These are phyloP conservation scores for Gonioctena quinquepunctata DNA, from an alignment of 1,140 invertebrate species.

Conservation along the genomic window DNA sequence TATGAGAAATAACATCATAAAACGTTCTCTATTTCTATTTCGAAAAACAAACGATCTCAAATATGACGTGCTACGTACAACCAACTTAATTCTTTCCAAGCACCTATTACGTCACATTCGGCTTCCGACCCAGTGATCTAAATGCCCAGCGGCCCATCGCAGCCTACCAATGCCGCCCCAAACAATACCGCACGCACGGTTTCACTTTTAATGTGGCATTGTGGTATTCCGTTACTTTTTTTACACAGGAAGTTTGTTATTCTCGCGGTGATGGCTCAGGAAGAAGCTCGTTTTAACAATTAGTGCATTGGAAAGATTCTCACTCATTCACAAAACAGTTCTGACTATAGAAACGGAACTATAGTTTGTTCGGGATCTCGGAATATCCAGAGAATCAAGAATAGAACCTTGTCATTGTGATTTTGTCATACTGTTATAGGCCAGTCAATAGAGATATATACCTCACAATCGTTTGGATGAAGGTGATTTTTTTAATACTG, in stretches of 20 bases:
- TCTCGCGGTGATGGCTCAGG: neutral
- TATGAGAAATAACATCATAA: too few species aligned
- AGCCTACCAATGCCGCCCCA: slow-evolving; percentile 30
- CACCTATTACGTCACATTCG: slow-evolving; percentile 33
- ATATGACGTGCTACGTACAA: neutral
- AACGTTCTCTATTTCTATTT: too few species aligned
- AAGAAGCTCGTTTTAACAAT: neutral
- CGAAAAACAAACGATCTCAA: neutral
- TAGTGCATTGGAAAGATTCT: neutral
- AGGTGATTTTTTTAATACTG: too few species aligned
- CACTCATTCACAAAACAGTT: too few species aligned
- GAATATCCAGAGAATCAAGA: too few species aligned
- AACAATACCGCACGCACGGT: slow-evolving; percentile 20
- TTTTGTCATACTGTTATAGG: too few species aligned
- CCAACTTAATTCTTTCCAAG: slow-evolving; percentile 24
- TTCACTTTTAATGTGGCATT: slow-evolving; percentile 41
- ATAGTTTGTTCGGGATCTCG: too few species aligned
- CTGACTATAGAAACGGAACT: too few species aligned
- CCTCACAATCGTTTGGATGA: too few species aligned
- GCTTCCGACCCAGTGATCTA: slow-evolving; percentile 49
- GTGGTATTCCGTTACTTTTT: neutral
- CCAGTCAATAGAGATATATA: too few species aligned
- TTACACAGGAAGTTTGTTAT: neutral
- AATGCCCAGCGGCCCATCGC: slow-evolving; percentile 33
- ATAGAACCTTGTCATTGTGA: too few species aligned